Evolutionary conservation across 1,140 invertebrate genomes (phyloP), one percentile per base, ranked within the genome.

Genomic region (Leptopilina clavipes): DNA sequence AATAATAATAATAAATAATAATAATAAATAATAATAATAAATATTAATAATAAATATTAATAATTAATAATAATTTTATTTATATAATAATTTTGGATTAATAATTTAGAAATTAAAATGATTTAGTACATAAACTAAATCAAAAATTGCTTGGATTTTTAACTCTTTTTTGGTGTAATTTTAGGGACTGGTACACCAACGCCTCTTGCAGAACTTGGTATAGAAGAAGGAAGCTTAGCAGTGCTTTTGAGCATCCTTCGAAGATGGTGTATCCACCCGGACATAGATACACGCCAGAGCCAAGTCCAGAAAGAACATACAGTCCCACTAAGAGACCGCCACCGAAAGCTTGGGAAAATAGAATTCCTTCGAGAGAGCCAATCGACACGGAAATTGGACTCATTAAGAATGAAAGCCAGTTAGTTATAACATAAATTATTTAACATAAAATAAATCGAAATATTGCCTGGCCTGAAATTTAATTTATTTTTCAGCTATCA

Each of bases 181-280:
- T 70, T 87, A 95, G 95, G 82, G 95, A 97, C 84, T 97, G 96
- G 96, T 97, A 95, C 84, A 92, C 93, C 82, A 97, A 97, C 88
- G 95, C 96, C 8, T 95, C 95, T 1, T 98, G 96, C 86, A 93
- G 94, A 80, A 95, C 92, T 11, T 96, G 95, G 93, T 98, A 94
- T 91, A 92, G 97, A 12, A 93, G 96, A 52, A 93, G 95, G 37
- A 94, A 95, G 37, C 90, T 98, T 0, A 93, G 93, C 82, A 94
- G 94, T 65, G 96, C 96, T 54, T 97, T 96, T 88, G 95, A 94
- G 18, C 96, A 98, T 88, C 96, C 96, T 6, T 97, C 96, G n/a
- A 94, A 93, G 86, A 98, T 98, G 97, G 96, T 98, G 17, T 98
- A 98, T 90, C 97, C 97, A 72, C 96, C 96, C 14, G 96, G 95